These are phyloP conservation scores for Dryobota labecula DNA, from an alignment of 2,888 invertebrate genomes.

Conservation along the genomic window DNA sequence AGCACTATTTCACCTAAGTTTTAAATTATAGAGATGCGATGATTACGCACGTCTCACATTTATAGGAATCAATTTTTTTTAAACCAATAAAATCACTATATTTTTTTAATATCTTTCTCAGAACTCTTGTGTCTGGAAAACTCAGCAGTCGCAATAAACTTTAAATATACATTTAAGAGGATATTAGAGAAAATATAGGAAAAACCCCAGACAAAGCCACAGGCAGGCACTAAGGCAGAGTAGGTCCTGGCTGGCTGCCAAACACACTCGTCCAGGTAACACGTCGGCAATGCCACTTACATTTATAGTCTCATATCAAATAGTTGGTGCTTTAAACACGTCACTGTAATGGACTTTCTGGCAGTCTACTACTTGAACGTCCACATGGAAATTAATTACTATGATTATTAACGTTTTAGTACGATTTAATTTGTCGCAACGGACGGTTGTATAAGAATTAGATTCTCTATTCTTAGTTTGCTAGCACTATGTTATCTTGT, in stretches of 20 bases:
- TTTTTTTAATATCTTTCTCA: slow-evolving; percentile 3
- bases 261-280: slow-evolving; percentile 70
- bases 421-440: neutral
- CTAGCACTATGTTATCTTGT: neutral
- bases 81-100: slow-evolving; percentile 7
- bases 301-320: slow-evolving; percentile 63
- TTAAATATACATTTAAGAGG: slow-evolving; percentile 49
- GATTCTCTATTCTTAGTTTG: neutral
- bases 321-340: slow-evolving; percentile 39
- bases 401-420: neutral
- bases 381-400: slow-evolving; percentile 19
- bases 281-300: slow-evolving; percentile 61
- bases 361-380: slow-evolving; percentile 16
- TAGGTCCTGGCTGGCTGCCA: slow-evolving; percentile 70
- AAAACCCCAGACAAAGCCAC: slow-evolving; percentile 68
- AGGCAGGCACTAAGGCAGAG: slow-evolving; percentile 62
- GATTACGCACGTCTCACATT: neutral
- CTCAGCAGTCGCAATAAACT: slow-evolving; percentile 46
- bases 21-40: neutral
- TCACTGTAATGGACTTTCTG: slow-evolving; percentile 44
- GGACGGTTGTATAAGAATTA: neutral
- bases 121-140: slow-evolving; percentile 26
- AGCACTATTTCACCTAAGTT: neutral
- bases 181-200: slow-evolving; percentile 53
- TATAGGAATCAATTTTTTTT: neutral